Conservation (phyloP, 2,888 invertebrate species). For the Torymus auratus region DNA sequence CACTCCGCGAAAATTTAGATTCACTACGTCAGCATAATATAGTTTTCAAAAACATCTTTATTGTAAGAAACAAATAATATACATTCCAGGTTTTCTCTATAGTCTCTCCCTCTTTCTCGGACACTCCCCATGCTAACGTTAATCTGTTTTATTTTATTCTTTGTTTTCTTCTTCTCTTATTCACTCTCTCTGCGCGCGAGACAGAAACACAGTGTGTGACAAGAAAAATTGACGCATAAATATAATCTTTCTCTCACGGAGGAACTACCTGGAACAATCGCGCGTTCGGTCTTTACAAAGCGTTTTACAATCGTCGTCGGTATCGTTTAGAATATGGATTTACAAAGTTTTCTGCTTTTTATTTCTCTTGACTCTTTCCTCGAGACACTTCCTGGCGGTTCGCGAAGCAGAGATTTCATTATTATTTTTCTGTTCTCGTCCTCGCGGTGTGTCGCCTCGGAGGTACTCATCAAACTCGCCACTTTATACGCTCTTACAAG, state of each 20-base stretch:
- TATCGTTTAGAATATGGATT: slow-evolving; percentile 51
- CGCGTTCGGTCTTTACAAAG: slow-evolving; percentile 43
- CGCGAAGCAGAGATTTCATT: slow-evolving; percentile 15
- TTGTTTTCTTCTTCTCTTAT: background rate
- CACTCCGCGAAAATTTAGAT: slow-evolving; percentile 26
- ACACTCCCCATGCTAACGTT: background rate
- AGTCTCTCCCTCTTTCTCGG: no score
- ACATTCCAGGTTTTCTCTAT: slow-evolving; percentile 33
- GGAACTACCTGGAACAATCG: slow-evolving; percentile 37
- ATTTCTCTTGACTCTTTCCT: no score
- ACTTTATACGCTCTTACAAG: slow-evolving; percentile 42
- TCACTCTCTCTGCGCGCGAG: no score
- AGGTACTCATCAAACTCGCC: slow-evolving; percentile 54
- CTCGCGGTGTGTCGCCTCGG: background rate
- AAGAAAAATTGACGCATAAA: slow-evolving; percentile 21
- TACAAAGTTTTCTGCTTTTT: slow-evolving; percentile 27
- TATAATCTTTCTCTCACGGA: background rate
- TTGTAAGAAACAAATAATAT: slow-evolving; percentile 35
- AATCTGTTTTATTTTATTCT: slow-evolving; percentile 2
- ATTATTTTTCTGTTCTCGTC: background rate
- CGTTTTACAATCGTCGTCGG: slow-evolving; percentile 28
- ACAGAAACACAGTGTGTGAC: no score
- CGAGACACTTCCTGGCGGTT: no score
- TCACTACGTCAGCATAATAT: slow-evolving; percentile 18
- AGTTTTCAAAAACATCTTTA: slow-evolving; percentile 50